Percentiles rank a stretch among this genome's conserved stretches.
Conservation (phyloP, 2,888 invertebrate genomes). For the Eugnorisma glareosa region DNA sequence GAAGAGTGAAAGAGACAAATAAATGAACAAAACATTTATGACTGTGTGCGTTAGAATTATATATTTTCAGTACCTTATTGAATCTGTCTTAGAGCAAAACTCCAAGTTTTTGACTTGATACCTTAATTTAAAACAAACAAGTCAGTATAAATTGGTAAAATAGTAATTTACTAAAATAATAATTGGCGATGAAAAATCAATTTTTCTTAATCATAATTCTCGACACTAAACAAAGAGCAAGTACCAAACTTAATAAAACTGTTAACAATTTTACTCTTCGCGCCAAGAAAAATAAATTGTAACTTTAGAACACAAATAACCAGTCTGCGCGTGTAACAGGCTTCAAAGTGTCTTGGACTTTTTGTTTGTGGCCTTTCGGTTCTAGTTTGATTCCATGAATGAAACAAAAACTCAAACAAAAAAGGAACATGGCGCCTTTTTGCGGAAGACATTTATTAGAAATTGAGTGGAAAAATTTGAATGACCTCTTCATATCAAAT, state of each 20-base stretch:
- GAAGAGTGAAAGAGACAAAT: not conserved
- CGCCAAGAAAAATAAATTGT: not conserved
- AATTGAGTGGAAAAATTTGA: conserved; percentile 24
- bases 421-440: conserved; percentile 16
- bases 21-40: conserved; percentile 1
- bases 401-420: conserved; percentile 34
- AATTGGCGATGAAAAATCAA: not conserved
- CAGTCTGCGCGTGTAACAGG: conserved; percentile 23
- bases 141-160: not conserved
- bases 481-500: not conserved
- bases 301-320: not conserved
- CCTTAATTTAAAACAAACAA: not conserved
- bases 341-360: conserved; percentile 34
- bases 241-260: not conserved
- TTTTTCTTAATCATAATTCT: conserved; percentile 4
- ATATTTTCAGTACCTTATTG: not conserved
- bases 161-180: not conserved
- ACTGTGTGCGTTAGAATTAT: not conserved
- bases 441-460: conserved; percentile 23
- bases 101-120: not conserved
- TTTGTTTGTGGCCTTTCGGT: conserved; percentile 25
- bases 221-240: conserved; percentile 1
- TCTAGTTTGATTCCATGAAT: conserved; percentile 12
- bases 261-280: conserved; percentile 4
- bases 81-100: not conserved